A percentile compares a stretch with the other conserved stretches of the same genome.
These are phyloP conservation scores for Hirtodrosophila histrioides DNA, from an alignment of 2,888 invertebrate species.

Conservation along the genomic window DNA sequence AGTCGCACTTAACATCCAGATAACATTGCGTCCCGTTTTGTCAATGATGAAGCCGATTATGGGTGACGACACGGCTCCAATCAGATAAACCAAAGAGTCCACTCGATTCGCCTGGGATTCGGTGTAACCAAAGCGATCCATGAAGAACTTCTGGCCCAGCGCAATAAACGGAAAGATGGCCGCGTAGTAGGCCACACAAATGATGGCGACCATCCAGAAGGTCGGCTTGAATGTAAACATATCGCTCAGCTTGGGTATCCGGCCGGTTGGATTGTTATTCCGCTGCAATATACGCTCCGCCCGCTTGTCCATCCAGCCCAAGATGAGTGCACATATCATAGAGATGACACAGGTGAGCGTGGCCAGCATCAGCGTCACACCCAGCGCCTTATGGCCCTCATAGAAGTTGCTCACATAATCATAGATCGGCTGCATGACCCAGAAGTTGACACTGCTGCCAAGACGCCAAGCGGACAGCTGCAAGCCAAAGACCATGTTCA, in stretches of 20 bases:
- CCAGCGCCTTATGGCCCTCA: conserved; percentile 88
- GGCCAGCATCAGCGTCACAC: conserved; percentile 91
- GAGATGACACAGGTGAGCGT: conserved; percentile 93
- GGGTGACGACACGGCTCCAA: conserved; percentile 94
- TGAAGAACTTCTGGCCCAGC: conserved; percentile 96
- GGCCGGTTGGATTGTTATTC: conserved; percentile 86
- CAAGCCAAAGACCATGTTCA: conserved; percentile 99
- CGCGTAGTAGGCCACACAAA: conserved; percentile 97
- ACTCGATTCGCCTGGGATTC: conserved; percentile 92
- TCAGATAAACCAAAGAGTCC: conserved; percentile 93
- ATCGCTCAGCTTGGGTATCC: conserved; percentile 90
- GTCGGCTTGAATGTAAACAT: conserved; percentile 91
- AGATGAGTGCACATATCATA: conserved; percentile 90
- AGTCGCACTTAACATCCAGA: conserved; percentile 93
- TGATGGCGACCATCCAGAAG: conserved; percentile 95
- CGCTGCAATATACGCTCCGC: conserved; percentile 91
- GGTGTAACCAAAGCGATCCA: conserved; percentile 90
- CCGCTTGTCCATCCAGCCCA: conserved; percentile 93
- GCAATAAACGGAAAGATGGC: conserved; percentile 98
- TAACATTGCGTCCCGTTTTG: conserved; percentile 93
- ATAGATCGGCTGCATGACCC: conserved; percentile 96
- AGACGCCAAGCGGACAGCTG: conserved; percentile 97
- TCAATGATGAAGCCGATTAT: conserved; percentile 95
- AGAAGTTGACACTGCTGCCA: conserved; percentile 97
- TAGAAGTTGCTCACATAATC: conserved; percentile 89